phyloP scores from a whole-genome alignment of 2,888 invertebrate species.

The Busseola fusca region DNA sequence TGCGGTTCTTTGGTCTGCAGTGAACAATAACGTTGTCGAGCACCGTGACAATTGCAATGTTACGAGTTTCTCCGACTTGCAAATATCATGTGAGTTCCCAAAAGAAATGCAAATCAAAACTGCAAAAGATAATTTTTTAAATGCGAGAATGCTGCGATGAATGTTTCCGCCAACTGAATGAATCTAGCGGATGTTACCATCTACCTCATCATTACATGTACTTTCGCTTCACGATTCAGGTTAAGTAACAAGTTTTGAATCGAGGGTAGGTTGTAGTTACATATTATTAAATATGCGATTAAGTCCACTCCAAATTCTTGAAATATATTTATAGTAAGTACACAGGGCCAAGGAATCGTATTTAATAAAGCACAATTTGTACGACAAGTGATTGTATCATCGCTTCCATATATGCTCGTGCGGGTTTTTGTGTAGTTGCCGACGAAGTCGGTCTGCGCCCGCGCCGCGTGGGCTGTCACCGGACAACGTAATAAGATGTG shows the following conservation, averaged over 20 bases:
- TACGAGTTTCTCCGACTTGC: constrained; percentile 74
- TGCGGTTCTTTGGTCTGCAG: constrained; percentile 40
- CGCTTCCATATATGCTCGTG: constrained; percentile 55
- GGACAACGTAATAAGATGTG: constrained; percentile 42
- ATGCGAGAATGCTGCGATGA: not conserved
- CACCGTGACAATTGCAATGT: constrained; percentile 74
- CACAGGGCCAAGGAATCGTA: constrained; percentile 42
- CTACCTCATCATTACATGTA: constrained; percentile 13
- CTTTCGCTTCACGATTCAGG: constrained; percentile 16
- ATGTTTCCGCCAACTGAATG: not conserved
- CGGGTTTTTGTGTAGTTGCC: constrained; percentile 53
- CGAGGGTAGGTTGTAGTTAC: constrained; percentile 9
- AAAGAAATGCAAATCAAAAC: constrained; percentile 18
- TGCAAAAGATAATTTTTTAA: not conserved
- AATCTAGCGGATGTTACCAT: constrained; percentile 9
- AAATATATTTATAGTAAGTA: constrained; percentile 43
- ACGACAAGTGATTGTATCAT: constrained; percentile 62
- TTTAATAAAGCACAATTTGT: constrained; percentile 62
- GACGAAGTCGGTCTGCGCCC: constrained; percentile 28
- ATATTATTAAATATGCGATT: constrained; percentile 34
- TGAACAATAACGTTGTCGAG: constrained; percentile 50
- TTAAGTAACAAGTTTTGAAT: constrained; percentile 26
- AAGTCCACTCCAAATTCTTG: constrained; percentile 38
- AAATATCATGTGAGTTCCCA: constrained; percentile 45
- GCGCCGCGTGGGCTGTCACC: constrained; percentile 50